A percentile compares a stretch with the other conserved stretches of the same genome.
Evolutionary conservation across 1,140 invertebrate species (phyloP).

Genomic region (Danaus melanippus): DNA sequence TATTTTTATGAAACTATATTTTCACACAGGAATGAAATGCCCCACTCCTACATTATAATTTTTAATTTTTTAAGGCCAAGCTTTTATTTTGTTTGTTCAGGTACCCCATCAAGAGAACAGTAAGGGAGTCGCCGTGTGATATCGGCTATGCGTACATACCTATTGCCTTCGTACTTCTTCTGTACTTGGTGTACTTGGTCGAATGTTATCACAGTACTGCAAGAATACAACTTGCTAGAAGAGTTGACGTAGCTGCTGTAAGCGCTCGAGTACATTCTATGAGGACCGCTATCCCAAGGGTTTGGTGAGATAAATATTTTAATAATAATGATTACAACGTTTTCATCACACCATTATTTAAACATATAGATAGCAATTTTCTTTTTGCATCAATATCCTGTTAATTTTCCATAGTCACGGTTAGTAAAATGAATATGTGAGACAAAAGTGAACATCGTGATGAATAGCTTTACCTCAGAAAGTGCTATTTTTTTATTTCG

Average conservation of each 20-base stretch:
- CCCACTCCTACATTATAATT: no score
- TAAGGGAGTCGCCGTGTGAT: constrained; percentile 83
- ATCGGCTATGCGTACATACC: constrained; percentile 91
- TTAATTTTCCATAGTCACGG: no score
- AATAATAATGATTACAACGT: no score
- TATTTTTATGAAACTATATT: no score
- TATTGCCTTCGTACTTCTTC: constrained; percentile 84
- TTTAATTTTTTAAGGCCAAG: background rate
- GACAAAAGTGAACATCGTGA: no score
- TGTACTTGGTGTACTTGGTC: constrained; percentile 88
- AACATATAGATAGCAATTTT: no score
- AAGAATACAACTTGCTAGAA: constrained; percentile 75
- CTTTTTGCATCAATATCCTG: no score
- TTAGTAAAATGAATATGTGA: no score
- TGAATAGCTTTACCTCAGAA: no score
- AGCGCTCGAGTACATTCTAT: constrained; percentile 80
- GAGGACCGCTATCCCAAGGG: constrained; percentile 81
- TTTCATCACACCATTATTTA: no score
- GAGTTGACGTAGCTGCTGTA: constrained; percentile 78
- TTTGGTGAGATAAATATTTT: constrained; percentile 74
- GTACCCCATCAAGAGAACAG: constrained; percentile 76
- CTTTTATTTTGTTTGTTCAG: constrained; percentile 37
- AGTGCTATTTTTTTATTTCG: no score
- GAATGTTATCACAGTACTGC: constrained; percentile 88
- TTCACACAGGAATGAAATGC: no score